Conservation (phyloP, 2,888 invertebrate species). For the Eupithecia dodoneata region DNA sequence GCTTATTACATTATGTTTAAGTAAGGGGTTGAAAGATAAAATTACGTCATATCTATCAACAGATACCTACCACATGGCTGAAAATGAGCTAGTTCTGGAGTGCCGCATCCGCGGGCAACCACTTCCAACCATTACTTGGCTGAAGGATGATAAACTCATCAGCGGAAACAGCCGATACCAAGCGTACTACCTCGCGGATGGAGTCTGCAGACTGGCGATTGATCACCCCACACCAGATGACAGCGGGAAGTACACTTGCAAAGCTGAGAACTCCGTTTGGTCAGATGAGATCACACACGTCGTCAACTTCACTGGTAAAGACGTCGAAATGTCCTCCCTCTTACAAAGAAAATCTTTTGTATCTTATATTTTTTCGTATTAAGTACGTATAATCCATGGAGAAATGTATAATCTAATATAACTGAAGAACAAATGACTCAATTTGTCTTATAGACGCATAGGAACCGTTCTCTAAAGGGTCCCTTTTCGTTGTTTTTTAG, state of each 20-base stretch:
- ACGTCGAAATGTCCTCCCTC: constrained; percentile 30
- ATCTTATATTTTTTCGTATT: background rate
- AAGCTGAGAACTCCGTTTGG: constrained; percentile 89
- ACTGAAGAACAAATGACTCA: background rate
- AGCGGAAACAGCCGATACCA: constrained; percentile 83
- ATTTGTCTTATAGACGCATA: background rate
- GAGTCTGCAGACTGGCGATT: constrained; percentile 88
- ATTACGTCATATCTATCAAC: constrained; percentile 45
- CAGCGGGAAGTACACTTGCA: constrained; percentile 90
- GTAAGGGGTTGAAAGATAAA: background rate
- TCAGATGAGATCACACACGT: constrained; percentile 90
- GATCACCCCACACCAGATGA: constrained; percentile 87
- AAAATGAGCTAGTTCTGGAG: constrained; percentile 90
- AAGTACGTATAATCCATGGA: too few species aligned
- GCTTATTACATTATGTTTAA: background rate
- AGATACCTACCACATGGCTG: constrained; percentile 89
- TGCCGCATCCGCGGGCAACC: constrained; percentile 91
- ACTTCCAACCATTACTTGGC: constrained; percentile 89
- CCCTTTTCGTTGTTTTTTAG: too few species aligned
- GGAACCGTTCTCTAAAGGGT: too few species aligned
- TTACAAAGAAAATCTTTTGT: background rate
- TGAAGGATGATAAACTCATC: constrained; percentile 87
- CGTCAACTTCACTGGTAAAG: constrained; percentile 86
- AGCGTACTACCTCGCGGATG: constrained; percentile 88
- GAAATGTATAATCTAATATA: background rate